Conservation (phyloP, 2,113 vertebrate genomes). For the Anser brachyrhynchus region DNA sequence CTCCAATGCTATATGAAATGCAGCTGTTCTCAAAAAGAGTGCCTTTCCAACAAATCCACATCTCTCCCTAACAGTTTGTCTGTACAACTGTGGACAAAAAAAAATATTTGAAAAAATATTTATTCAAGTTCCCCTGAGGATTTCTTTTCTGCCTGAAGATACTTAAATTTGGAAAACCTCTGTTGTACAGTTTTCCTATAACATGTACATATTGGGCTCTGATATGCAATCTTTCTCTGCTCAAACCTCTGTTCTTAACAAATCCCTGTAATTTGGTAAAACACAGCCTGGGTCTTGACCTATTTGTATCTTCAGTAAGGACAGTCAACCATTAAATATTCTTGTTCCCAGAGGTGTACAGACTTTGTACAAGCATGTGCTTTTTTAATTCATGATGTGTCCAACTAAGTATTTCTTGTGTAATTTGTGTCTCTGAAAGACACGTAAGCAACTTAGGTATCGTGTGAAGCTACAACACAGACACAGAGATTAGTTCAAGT, state of each 20-base stretch:
- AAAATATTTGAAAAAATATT: neutral
- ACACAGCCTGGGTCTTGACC: neutral
- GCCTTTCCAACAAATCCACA: neutral
- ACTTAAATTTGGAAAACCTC: neutral
- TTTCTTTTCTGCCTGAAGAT: neutral
- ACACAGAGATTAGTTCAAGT: neutral
- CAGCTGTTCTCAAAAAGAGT: neutral
- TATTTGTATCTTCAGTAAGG: neutral
- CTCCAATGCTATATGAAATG: neutral
- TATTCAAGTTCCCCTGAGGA: neutral
- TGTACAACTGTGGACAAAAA: neutral
- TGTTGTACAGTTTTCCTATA: neutral
- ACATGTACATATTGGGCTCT: neutral
- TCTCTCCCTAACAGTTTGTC: neutral
- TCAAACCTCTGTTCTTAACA: neutral
- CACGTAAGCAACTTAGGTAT: neutral
- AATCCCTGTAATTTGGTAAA: neutral
- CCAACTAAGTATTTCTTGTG: neutral
- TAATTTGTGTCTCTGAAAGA: neutral
- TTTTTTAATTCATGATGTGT: neutral
- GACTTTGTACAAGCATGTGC: neutral
- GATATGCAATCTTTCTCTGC: neutral
- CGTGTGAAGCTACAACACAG: neutral
- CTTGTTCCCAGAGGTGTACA: neutral
- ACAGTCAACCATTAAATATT: neutral